Evolutionary conservation across 2,888 invertebrate genomes (phyloP).

Genomic region (Zaprionus lineosus): DNA sequence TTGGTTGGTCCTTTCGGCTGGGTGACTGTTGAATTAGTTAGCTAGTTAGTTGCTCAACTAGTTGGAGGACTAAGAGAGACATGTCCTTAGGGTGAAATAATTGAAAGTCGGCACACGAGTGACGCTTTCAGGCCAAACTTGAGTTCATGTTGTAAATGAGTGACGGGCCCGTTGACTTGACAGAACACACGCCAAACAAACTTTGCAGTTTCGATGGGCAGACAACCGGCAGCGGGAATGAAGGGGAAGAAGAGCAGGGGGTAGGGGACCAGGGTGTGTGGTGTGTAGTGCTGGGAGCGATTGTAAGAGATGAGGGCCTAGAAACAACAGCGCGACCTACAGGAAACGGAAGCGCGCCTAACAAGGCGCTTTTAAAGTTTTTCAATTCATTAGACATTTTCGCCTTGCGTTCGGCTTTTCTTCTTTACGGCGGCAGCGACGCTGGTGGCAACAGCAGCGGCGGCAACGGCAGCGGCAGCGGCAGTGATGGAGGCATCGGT

Average conservation of each 20-base stretch:
- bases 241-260: background rate
- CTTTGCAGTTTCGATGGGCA: constrained; percentile 29
- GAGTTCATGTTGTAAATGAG: constrained; percentile 41
- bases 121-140: constrained; percentile 34
- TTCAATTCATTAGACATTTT: constrained; percentile 69
- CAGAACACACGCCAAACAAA: constrained; percentile 39
- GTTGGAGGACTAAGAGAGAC: background rate
- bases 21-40: constrained; percentile 10
- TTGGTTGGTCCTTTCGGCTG: no score
- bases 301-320: background rate
- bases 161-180: constrained; percentile 48
- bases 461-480: constrained; percentile 9
- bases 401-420: constrained; percentile 24
- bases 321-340: constrained; percentile 31
- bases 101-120: constrained; percentile 18
- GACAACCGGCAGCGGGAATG: constrained; percentile 12
- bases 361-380: constrained; percentile 76
- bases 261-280: no score
- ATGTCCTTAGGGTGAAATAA: constrained; percentile 29
- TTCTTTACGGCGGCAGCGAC: constrained; percentile 36
- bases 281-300: no score
- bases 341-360: constrained; percentile 74
- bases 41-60: background rate
- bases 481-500: background rate
- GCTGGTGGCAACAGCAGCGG: background rate